A percentile compares a stretch with the other conserved stretches of the same genome.
phyloP scores from a whole-genome alignment of 2,113 vertebrate species.

The Paralichthys olivaceus region DNA sequence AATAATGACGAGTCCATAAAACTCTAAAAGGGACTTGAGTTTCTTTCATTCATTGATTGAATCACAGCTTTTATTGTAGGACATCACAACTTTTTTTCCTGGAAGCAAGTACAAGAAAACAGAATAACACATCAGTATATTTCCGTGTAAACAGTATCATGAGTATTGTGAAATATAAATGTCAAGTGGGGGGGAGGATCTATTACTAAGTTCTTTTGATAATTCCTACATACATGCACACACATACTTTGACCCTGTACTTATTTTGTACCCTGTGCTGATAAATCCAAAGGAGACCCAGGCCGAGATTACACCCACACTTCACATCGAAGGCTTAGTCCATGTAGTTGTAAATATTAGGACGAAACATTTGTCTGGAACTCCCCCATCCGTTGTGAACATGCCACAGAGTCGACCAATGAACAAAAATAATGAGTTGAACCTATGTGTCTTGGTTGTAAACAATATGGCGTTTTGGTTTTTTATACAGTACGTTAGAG shows the following conservation, averaged over 20 bases:
- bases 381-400: conserved; percentile 57
- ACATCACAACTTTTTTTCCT: conserved; percentile 45
- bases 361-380: conserved; percentile 57
- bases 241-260: conserved; percentile 18
- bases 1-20: conserved; percentile 26
- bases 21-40: conserved; percentile 26
- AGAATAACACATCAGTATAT: conserved; percentile 10
- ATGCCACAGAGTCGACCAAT: conserved; percentile 62
- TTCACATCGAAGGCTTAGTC: conserved; percentile 34
- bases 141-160: conserved; percentile 36
- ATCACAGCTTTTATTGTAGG: conserved; percentile 32
- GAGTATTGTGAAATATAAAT: conserved; percentile 32
- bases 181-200: neutral
- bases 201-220: neutral
- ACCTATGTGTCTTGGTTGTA: conserved; percentile 60
- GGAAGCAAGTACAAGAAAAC: conserved; percentile 27
- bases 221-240: conserved; percentile 9
- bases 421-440: conserved; percentile 64
- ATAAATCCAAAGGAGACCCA: conserved; percentile 67
- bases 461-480: conserved; percentile 57
- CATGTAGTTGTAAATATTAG: conserved; percentile 75
- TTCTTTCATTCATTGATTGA: conserved; percentile 24
- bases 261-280: conserved; percentile 54
- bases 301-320: conserved; percentile 38
- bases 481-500: conserved; percentile 66